Evolutionary conservation across 2,888 invertebrate species (phyloP), one percentile per base, ranked within the genome.

Genomic region (Nomada flava): DNA sequence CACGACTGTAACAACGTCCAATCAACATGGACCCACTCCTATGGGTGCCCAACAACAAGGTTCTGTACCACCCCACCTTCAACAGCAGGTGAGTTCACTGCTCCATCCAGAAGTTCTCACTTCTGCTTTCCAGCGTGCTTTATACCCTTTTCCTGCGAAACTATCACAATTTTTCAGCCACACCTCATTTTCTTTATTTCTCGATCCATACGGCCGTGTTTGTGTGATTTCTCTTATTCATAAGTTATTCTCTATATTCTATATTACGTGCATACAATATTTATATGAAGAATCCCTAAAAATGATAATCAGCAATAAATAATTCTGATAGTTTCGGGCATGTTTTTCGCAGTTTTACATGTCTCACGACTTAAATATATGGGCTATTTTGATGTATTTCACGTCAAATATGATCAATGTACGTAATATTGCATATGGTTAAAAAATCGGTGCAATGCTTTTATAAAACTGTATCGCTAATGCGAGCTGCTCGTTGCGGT

Each of bases 1-100:
- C 93, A 93, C 93, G 91, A 93, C 92, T 88, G 93, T 93, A 88
- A 93, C 93, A 90, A 93, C 93, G 90, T 93, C 93, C 88, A 93
- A 93, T 90, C 93, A 93, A 88, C 93, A 93, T 91, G 93, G 93
- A 89, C 90, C 91, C 87, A 90, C 89, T 86, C 90, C 91, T 87
- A 91, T 92, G 91, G 91, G 90, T 90, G 87, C 89, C 90, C 92
- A 93, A 90, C 93, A 93, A 90, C 93, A 92, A 89, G 92, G 92
- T 88, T 91, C 91, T 88, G 91, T 93, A 90, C 93, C 92, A 84
- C 91, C 92, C 91, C 93, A 94, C 89, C 93, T 93, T 89, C 93
- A 94, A 86, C 93, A 92, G 83, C 93, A 94, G 93, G 94, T 94
- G 93, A 94, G 94, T 93, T 86, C 89, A 90, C 76, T 79, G 80